phyloP scores from a whole-genome alignment of 2,888 invertebrate genomes.

The Rhagium mordax region DNA sequence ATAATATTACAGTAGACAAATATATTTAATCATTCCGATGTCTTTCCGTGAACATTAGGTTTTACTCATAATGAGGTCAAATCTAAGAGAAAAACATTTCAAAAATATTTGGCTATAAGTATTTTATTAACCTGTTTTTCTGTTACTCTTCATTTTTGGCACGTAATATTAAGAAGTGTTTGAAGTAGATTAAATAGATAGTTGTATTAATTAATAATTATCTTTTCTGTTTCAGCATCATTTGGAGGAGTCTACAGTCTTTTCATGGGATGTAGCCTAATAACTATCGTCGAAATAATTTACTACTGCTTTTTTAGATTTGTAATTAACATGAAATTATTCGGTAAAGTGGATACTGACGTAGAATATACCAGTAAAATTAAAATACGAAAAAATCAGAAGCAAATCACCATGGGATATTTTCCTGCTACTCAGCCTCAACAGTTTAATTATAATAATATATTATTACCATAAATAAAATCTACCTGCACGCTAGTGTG shows the following conservation, averaged over 20 bases:
- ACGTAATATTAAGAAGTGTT: no score
- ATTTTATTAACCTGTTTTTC: no score
- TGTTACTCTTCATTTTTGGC: no score
- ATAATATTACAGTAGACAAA: no score
- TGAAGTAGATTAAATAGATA: no score
- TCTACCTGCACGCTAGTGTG: no score
- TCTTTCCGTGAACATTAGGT: no score
- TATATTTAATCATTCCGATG: no score
- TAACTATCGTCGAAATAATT: conserved; percentile 67
- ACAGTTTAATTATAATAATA: conserved; percentile 11
- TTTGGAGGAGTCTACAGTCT: conserved; percentile 69
- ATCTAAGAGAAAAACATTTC: no score
- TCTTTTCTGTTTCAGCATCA: conserved; percentile 62
- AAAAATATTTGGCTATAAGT: no score
- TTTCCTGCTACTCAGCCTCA: background rate
- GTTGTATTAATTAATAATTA: no score
- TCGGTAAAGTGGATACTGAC: conserved; percentile 40
- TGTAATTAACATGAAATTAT: conserved; percentile 53
- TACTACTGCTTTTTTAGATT: conserved; percentile 65
- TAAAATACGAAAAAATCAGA: conserved; percentile 8
- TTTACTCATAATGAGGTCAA: no score
- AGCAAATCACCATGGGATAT: background rate
- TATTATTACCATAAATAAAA: background rate
- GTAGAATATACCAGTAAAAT: conserved; percentile 1
- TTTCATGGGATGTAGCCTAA: conserved; percentile 68